A percentile compares a stretch with the other conserved stretches of the same genome.
These are phyloP conservation scores for Cichladusa arquata DNA, from an alignment of 2,113 vertebrate species.

Conservation along the genomic window DNA sequence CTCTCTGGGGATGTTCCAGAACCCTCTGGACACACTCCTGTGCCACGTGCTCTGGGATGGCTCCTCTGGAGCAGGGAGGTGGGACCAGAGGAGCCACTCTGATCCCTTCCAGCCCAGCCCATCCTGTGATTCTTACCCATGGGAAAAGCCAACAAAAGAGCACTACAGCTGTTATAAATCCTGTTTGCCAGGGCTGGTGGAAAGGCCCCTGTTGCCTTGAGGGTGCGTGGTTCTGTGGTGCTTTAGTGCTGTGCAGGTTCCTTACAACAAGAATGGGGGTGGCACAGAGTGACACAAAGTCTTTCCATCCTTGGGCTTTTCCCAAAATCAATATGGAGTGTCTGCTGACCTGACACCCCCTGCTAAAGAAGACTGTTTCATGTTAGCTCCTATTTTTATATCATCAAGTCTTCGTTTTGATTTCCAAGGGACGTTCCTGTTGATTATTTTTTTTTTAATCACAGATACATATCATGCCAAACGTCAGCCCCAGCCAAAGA, in stretches of 20 bases:
- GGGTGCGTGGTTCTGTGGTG: neutral
- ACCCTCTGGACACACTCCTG: neutral
- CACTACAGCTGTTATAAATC: neutral
- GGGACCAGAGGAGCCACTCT: too few relatives aligned
- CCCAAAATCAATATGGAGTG: neutral
- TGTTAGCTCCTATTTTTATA: neutral
- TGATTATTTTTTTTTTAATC: neutral
- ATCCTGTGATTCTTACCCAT: neutral
- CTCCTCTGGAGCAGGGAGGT: neutral
- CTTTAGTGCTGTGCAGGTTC: neutral
- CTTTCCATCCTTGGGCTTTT: neutral
- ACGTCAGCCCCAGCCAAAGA: neutral
- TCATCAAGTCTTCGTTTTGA: neutral
- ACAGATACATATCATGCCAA: neutral
- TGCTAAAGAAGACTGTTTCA: neutral
- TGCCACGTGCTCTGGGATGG: neutral
- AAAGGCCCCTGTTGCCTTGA: neutral
- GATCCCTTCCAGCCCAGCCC: neutral
- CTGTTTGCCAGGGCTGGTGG: neutral
- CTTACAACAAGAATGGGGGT: neutral
- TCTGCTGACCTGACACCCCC: neutral
- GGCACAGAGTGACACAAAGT: accelerated
- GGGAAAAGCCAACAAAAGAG: neutral
- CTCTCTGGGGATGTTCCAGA: neutral
- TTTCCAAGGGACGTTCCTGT: neutral